A percentile compares a stretch with the other conserved stretches of the same genome.
Conservation (phyloP, 92 coral and sea anemone genomes). For the Diadumene lineata region DNA sequence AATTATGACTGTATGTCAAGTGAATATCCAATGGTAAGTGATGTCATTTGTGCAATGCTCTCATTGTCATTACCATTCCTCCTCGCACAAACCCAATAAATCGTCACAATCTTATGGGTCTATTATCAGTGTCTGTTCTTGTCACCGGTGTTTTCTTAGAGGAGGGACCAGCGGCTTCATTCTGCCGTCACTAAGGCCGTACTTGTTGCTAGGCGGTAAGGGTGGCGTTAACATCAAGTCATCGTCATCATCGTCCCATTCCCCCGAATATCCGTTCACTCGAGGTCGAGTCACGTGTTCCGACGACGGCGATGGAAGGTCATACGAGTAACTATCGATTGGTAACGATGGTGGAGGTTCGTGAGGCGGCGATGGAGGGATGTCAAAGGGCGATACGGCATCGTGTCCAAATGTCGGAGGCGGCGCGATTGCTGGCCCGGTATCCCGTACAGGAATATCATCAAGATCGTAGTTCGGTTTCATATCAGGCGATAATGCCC, state of each 20-base stretch:
- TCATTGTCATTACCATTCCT: too few species aligned
- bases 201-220: slow-evolving; percentile 56
- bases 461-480: slow-evolving; percentile 34
- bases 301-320: slow-evolving; percentile 37
- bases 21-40: too few species aligned
- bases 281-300: slow-evolving; percentile 17
- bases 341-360: slow-evolving; percentile 65
- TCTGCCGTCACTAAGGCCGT: slow-evolving; percentile 24
- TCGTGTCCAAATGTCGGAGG: slow-evolving; percentile 6
- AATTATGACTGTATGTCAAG: too few species aligned
- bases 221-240: slow-evolving; percentile 54
- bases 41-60: too few species aligned
- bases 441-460: slow-evolving; percentile 57
- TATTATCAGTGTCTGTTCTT: too few species aligned
- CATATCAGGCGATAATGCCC: slow-evolving; percentile 40
- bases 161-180: slow-evolving; percentile 67
- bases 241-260: slow-evolving; percentile 49
- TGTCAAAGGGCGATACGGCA: not conserved
- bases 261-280: slow-evolving; percentile 31
- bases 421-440: slow-evolving; percentile 3
- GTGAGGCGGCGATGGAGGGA: slow-evolving; percentile 64
- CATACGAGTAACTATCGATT: slow-evolving; percentile 17
- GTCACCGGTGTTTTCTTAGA: slow-evolving; percentile 64
- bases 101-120: too few species aligned
- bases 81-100: too few species aligned